Conservation (phyloP, 37 sponge, comb jelly and placozoan genomes). For the Theonella swinhoei region DNA sequence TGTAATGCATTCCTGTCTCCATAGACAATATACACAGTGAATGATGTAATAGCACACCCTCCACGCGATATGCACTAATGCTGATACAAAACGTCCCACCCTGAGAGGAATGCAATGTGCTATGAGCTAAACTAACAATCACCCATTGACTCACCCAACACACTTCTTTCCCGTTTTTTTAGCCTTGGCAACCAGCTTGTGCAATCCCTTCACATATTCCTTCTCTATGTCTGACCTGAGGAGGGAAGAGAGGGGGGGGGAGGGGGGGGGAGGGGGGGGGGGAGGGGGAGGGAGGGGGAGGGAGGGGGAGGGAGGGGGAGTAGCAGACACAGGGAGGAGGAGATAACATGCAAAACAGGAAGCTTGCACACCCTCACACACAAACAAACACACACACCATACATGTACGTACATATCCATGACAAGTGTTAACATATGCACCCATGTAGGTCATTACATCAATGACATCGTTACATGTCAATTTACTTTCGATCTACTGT, state of each 20-base stretch:
- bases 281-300: slow-evolving; percentile 10
- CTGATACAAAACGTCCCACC: not conserved
- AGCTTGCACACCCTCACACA: no score
- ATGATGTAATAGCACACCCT: not conserved
- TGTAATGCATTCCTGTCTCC: not conserved
- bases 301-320: not conserved
- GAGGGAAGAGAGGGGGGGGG: not conserved
- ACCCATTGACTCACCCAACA: slow-evolving; percentile 60
- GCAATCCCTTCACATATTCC: slow-evolving; percentile 41
- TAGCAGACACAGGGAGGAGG: not conserved
- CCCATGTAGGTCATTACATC: no score
- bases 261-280: not conserved
- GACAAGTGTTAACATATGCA: no score
- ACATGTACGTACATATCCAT: slow-evolving; percentile 30
- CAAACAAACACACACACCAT: no score
- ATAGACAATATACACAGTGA: not conserved
- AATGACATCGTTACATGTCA: no score
- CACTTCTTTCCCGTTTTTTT: slow-evolving; percentile 13
- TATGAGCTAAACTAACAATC: no score
- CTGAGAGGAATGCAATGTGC: no score
- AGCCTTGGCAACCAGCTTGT: slow-evolving; percentile 57
- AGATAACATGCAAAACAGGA: not conserved
- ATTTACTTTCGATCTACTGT: no score
- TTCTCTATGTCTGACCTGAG: slow-evolving; percentile 76
- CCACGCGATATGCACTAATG: not conserved